Percentiles rank a stretch among this genome's conserved stretches.
These are phyloP conservation scores for Doryteuthis pealeii DNA, from an alignment of 1,140 invertebrate genomes.

Conservation along the genomic window DNA sequence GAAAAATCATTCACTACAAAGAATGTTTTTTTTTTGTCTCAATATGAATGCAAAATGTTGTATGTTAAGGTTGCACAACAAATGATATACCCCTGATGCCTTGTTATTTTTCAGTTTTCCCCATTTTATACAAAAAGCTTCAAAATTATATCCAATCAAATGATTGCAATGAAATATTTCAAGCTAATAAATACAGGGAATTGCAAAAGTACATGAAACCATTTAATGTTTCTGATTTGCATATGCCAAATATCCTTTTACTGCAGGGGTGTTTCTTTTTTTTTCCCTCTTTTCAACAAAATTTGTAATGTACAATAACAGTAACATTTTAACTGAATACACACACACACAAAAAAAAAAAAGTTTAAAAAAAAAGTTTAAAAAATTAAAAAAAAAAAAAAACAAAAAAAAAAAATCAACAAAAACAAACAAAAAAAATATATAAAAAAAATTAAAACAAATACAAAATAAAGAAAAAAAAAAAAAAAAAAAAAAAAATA, in stretches of 20 bases:
- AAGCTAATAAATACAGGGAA: background rate
- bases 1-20: too few species aligned
- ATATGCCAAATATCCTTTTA: too few species aligned
- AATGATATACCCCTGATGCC: too few species aligned
- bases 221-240: too few species aligned
- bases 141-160: background rate
- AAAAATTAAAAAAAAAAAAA: background rate
- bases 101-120: too few species aligned
- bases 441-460: background rate
- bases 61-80: too few species aligned
- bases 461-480: background rate
- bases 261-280: background rate
- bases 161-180: slow-evolving; percentile 6
- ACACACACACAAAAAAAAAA: background rate
- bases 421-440: background rate
- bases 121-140: too few species aligned
- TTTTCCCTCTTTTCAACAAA: background rate
- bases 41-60: too few species aligned
- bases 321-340: slow-evolving; percentile 1
- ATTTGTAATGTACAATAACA: slow-evolving; percentile 8
- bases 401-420: background rate
- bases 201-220: too few species aligned
- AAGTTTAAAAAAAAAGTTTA: too few species aligned
- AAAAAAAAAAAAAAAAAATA: background rate
- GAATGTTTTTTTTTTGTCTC: too few species aligned